phyloP scores from a whole-genome alignment of 2,113 vertebrate genomes.

The Anolis sagrei region DNA sequence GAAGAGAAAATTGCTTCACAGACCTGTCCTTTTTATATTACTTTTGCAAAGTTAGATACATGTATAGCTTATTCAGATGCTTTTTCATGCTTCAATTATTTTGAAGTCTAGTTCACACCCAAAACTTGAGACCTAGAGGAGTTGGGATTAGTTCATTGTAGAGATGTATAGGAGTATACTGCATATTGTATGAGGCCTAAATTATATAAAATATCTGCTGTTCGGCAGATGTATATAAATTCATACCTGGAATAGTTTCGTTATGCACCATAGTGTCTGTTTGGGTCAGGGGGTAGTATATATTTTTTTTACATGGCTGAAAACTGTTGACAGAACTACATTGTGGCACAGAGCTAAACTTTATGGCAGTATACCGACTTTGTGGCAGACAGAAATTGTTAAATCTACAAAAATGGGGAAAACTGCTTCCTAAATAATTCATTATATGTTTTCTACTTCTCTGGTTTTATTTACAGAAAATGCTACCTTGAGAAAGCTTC shows the following conservation, averaged over 20 bases:
- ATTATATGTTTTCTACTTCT: not conserved
- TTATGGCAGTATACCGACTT: not conserved
- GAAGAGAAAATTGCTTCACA: constrained; percentile 53
- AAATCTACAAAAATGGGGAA: constrained; percentile 44
- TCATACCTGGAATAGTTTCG: not conserved
- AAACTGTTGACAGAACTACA: not conserved
- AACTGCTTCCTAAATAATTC: constrained; percentile 56
- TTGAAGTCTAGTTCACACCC: constrained; percentile 38
- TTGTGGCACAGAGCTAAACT: not conserved
- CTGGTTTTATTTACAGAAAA: constrained; percentile 59
- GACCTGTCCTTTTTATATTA: constrained; percentile 43
- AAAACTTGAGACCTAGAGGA: not conserved
- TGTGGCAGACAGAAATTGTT: not conserved
- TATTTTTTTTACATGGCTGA: not conserved
- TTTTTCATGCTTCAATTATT: constrained; percentile 19
- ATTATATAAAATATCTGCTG: constrained; percentile 33
- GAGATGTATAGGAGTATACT: not conserved
- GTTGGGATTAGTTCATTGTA: not conserved
- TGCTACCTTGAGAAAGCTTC: constrained; percentile 54
- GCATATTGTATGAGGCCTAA: not conserved
- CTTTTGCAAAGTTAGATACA: not conserved
- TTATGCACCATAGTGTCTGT: not conserved
- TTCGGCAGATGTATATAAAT: not conserved
- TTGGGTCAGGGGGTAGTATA: not conserved
- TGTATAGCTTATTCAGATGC: not conserved